Evolutionary conservation across 2,888 invertebrate genomes (phyloP).

Genomic region (Spisula solida): DNA sequence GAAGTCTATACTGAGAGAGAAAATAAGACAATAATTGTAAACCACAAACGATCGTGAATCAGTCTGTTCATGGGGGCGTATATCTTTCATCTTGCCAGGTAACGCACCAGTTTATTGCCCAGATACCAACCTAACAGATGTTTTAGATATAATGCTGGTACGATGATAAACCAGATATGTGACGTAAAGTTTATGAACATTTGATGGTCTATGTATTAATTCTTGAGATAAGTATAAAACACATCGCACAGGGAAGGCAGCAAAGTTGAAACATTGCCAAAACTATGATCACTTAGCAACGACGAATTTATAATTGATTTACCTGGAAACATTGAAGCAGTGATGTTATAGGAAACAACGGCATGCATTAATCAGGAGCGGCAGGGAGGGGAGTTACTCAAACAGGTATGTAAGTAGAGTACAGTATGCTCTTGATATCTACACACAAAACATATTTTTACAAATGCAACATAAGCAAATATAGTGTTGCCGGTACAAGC

Average conservation of each 20-base stretch:
- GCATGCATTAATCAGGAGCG: neutral
- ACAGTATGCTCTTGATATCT: neutral
- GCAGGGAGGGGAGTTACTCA: neutral
- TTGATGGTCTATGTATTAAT: neutral
- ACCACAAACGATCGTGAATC: neutral
- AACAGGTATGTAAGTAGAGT: neutral
- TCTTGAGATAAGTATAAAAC: neutral
- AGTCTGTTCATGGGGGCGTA: neutral
- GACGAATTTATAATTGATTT: neutral
- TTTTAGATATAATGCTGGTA: neutral
- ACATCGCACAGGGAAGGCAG: neutral
- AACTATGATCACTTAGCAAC: neutral
- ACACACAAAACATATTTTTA: no score
- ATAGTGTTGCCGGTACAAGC: no score
- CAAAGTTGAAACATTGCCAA: neutral
- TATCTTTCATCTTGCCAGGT: neutral
- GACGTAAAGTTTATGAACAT: neutral
- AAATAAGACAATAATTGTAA: no score
- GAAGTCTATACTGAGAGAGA: no score
- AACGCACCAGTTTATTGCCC: neutral
- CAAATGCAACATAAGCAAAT: no score
- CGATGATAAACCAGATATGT: neutral
- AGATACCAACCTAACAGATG: neutral
- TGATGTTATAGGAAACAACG: neutral
- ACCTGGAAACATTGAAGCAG: neutral